Evolutionary conservation across 53 echinoderm and acorn worm genomes (phyloP).

Genomic region (Paracentrotus lividus): DNA sequence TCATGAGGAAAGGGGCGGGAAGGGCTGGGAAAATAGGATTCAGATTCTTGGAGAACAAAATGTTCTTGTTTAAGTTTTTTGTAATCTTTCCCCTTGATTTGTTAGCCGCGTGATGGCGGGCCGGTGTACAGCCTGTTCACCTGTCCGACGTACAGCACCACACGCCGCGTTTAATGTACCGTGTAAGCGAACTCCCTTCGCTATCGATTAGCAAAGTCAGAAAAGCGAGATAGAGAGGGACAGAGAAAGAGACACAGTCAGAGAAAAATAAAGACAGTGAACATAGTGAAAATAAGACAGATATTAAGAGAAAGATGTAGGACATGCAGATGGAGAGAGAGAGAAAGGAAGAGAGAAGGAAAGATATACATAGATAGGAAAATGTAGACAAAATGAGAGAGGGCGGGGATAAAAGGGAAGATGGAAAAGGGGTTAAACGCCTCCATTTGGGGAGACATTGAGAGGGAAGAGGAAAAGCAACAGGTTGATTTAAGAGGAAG

Average conservation of each 20-base stretch:
- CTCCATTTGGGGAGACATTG: neutral
- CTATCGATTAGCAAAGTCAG: constrained; percentile 7
- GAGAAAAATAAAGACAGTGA: neutral
- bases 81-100: constrained; percentile 50
- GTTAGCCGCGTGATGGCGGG: neutral
- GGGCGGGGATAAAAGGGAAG: no score
- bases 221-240: neutral
- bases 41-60: neutral
- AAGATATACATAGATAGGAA: no score
- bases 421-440: no score
- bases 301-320: neutral
- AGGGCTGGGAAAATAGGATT: neutral
- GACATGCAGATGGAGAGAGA: neutral
- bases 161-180: constrained; percentile 41
- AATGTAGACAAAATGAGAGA: no score
- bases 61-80: constrained; percentile 3
- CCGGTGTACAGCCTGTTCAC: constrained; percentile 22
- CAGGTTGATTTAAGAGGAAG: neutral
- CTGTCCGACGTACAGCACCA: neutral
- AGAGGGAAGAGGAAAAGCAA: neutral
- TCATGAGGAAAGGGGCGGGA: neutral
- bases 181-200: constrained; percentile 47
- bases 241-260: neutral
- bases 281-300: neutral
- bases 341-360: neutral